phyloP scores from a whole-genome alignment of 2,113 vertebrate genomes.

The Columbina picui region DNA sequence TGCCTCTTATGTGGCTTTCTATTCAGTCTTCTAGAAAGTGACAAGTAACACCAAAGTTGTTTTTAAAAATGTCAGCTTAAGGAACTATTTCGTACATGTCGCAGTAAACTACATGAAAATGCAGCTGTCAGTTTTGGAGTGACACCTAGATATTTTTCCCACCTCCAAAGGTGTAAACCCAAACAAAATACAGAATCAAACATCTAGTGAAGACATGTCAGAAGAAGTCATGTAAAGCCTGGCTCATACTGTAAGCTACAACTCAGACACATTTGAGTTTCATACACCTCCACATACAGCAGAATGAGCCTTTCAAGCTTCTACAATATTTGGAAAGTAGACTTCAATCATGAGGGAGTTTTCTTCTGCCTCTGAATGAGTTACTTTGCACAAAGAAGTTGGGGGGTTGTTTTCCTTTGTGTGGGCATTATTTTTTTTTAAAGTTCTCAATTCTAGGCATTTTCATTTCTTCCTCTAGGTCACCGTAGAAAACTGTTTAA shows the following conservation, averaged over 20 bases:
- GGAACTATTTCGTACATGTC: background rate
- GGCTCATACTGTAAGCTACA: background rate
- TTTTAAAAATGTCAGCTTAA: background rate
- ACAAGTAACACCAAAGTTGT: background rate
- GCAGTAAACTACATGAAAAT: background rate
- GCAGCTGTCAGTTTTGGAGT: background rate
- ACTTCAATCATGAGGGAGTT: background rate
- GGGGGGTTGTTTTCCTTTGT: fast-evolving
- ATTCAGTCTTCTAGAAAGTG: background rate
- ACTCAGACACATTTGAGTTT: background rate
- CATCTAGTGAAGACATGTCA: background rate
- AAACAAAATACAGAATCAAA: background rate
- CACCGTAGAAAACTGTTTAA: background rate
- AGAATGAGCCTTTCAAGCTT: background rate
- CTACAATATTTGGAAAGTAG: background rate
- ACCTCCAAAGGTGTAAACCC: background rate
- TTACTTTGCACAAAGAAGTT: background rate
- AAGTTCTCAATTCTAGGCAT: background rate
- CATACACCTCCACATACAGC: background rate
- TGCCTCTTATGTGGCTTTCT: background rate
- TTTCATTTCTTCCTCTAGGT: background rate
- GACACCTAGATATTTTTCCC: background rate
- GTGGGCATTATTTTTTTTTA: background rate
- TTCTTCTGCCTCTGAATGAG: background rate
- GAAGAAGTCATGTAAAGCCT: background rate